Evolutionary conservation across 92 coral and sea anemone species (phyloP), one percentile per base, ranked within the genome.

Genomic region (Porites cylindrica): DNA sequence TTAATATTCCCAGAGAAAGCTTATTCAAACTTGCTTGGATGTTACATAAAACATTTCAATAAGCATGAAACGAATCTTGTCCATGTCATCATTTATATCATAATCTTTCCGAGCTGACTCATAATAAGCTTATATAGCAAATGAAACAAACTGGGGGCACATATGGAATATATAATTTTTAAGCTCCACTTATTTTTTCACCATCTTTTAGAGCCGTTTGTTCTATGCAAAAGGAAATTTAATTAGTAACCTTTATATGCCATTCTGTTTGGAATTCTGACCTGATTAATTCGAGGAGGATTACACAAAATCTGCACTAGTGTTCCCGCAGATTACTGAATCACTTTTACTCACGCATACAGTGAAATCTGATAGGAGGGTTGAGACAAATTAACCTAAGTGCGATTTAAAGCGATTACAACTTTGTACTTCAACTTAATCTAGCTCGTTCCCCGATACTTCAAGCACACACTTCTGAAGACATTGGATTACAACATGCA

Each of bases 211-310:
- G 20, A 20, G 72, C 14, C 14, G 20, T 56, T 7, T 23, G 0
- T 80, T 2, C 17, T n/a, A 38, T 78, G 47, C 51, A 32, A 78
- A 78, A 61, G 70, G 2, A 78, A 62, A 20, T 20, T 64, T 79
- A 68, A 81, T 81, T 69, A 81, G 24, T 51, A 66, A 14, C 23
- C 7, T 16, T 21, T 51, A 51, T 52, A 66, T 66, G 63, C 63
- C 10, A 51, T 61, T 12, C 62, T 79, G 75, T 80, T 80, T 66
- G 62, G 63, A 80, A 66, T 79, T 66, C 65, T 51, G 14, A 51
- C 51, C 84, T 52, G 75, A 64, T 43, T 47, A 79, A 79, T 64
- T 62, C 73, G 51, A 47, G 61, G 83, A 62, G 83, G 83, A 79
- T 79, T 79, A 65, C 14, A 79, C 3, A 2, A 69, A 52, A 69